Conservation (phyloP, 2,113 vertebrate genomes). For the Mesembrinibis cayennensis region DNA sequence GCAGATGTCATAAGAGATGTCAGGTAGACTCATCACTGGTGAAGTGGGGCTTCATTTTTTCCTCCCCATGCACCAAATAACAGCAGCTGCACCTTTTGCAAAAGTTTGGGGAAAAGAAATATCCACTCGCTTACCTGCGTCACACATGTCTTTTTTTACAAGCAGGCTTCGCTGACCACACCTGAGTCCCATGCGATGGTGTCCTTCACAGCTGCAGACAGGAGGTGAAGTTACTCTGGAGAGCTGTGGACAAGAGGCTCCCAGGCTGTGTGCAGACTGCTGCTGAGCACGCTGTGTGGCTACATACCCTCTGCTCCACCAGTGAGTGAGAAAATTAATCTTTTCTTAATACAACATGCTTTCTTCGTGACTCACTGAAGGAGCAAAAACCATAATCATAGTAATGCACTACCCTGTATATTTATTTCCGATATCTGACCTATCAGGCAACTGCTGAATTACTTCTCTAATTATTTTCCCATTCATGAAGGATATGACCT, state of each 20-base stretch:
- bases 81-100: not conserved
- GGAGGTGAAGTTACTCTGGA: not conserved
- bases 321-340: not conserved
- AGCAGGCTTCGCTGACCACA: too few relatives aligned
- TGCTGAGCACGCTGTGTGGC: not conserved
- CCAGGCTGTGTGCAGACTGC: not conserved
- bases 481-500: conserved; percentile 14
- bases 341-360: not conserved
- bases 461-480: conserved; percentile 51
- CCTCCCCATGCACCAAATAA: not conserved
- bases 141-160: not conserved
- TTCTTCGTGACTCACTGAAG: not conserved
- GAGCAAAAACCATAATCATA: not conserved
- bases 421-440: not conserved
- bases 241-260: rapidly evolving
- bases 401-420: not conserved
- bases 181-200: rapidly evolving
- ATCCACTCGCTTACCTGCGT: not conserved
- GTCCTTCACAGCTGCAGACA: too few relatives aligned
- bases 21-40: rapidly evolving
- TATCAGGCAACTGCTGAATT: conserved; percentile 25
- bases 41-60: not conserved
- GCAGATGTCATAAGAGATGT: not conserved
- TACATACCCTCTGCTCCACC: not conserved
- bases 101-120: not conserved